These are phyloP conservation scores for Drosophila littoralis DNA, from an alignment of 1,140 invertebrate species.

Conservation along the genomic window DNA sequence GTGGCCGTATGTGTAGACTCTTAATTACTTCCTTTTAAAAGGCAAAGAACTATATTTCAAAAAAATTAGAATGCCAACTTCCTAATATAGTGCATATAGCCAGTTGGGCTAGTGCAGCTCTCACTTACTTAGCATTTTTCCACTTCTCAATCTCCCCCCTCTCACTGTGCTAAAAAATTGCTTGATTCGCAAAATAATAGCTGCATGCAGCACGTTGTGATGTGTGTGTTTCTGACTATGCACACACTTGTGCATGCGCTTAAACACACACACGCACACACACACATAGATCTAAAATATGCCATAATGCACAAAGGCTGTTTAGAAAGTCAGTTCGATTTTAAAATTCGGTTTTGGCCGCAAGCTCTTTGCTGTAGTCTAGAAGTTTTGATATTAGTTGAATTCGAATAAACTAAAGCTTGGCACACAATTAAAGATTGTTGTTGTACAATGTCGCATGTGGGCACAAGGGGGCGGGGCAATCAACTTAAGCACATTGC, in stretches of 20 bases:
- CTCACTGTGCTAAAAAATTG: slow-evolving; percentile 47
- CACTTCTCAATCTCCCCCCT: slow-evolving; percentile 23
- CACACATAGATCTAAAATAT: slow-evolving; percentile 1
- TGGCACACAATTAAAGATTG: background rate
- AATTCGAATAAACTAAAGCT: background rate
- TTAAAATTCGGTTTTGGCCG: slow-evolving; percentile 2
- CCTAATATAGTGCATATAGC: slow-evolving; percentile 11
- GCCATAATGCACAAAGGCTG: slow-evolving; percentile 19
- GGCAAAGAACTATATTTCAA: background rate
- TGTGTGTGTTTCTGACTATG: slow-evolving; percentile 10
- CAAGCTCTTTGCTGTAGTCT: background rate
- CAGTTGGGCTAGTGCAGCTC: background rate
- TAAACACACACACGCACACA: slow-evolving; percentile 4
- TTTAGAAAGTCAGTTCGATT: slow-evolving; percentile 7
- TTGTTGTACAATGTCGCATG: no score
- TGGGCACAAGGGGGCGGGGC: background rate
- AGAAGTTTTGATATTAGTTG: slow-evolving; percentile 6
- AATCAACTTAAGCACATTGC: slow-evolving; percentile 24
- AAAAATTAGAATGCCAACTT: background rate
- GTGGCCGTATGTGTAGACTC: background rate
- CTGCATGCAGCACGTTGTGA: slow-evolving; percentile 8
- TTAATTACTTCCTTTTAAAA: slow-evolving; percentile 30
- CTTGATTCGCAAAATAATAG: slow-evolving; percentile 61
- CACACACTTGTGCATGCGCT: slow-evolving; percentile 20
- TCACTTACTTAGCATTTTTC: slow-evolving; percentile 24